Base-by-base conservation (phyloP, 53 echinoderm and acorn worm species). In the Antedon mediterranea region DNA sequence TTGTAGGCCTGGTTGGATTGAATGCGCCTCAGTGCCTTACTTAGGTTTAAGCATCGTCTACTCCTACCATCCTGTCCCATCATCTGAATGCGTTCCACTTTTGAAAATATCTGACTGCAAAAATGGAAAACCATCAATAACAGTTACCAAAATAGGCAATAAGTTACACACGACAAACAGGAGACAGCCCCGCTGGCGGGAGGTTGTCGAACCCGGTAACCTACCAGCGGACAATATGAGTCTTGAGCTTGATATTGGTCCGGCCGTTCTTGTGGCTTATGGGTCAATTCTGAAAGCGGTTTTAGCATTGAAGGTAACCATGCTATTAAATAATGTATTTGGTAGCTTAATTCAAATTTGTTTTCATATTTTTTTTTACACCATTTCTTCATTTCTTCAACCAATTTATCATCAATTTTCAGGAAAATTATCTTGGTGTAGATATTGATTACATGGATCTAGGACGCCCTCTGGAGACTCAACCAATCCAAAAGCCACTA, bases 201-300 rank as follows among this genome's bases (percentile, higher is more conserved):
- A 89, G 83, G 75, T 92, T 43, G 82, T 87, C 20, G 87, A 90
- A 23, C 97, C 97, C 18, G 78, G 86, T 0, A 77, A 77, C 18
- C 72, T 92, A 87, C 78, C 86, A 5, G 85, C 92, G 0, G 97
- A 92, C 32, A 83, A 79, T 8, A 79, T 97, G 3, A 85, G 90
- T 79, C 84, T 97, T 43, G 97, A 97, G 82, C 80, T 97, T 20
- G 97, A 97, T 70, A 89, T 97, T 71, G 97, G 97, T 23, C 92
- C 97, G 0, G 84, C 92, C 13, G 86, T 89, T 32, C 71, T 97
- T 42, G 88, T 92, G 89, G 89, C 89, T 0, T 92, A 92, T 42
- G 97, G 97, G 3, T 79, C 92, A 0, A 86, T 92, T 5, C 78
- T 92, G 78, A 92, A 89, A 74, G 81, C 80, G 26, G 77, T 92